Evolutionary conservation across 2,888 invertebrate genomes (phyloP).

Genomic region (Chrysopilus asiliformis): DNA sequence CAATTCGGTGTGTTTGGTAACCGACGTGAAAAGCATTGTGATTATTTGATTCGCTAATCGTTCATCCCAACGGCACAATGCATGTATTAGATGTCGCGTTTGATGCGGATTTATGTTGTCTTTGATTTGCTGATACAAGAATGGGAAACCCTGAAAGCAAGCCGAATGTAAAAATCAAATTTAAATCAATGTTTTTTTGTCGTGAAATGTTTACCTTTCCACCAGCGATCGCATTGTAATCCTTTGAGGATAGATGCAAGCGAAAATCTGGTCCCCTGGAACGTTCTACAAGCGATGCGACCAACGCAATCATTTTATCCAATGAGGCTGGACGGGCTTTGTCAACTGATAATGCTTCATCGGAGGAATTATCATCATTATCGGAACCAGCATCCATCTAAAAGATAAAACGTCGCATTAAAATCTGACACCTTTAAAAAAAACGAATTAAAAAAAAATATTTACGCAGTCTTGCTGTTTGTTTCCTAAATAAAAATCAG

Average conservation of each 20-base stretch:
- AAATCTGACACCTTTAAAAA: conserved; percentile 1
- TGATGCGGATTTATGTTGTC: conserved; percentile 87
- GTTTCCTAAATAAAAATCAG: conserved; percentile 84
- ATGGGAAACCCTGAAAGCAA: conserved; percentile 65
- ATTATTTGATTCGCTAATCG: conserved; percentile 77
- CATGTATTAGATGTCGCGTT: conserved; percentile 82
- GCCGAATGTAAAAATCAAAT: conserved; percentile 12
- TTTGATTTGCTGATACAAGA: conserved; percentile 86
- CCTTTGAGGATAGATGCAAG: conserved; percentile 60
- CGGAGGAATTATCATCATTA: conserved; percentile 38
- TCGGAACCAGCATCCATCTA: conserved; percentile 36
- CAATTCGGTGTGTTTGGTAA: conserved; percentile 78
- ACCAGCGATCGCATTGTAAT: conserved; percentile 70
- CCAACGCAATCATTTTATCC: conserved; percentile 89
- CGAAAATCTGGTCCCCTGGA: conserved; percentile 65
- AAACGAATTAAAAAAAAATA: conserved; percentile 1
- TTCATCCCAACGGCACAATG: conserved; percentile 83
- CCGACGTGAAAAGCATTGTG: conserved; percentile 79
- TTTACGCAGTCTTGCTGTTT: conserved; percentile 54
- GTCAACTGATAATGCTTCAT: conserved; percentile 42
- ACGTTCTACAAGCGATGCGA: conserved; percentile 77
- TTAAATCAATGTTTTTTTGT: neutral
- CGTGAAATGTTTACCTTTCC: conserved; percentile 50
- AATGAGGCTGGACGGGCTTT: conserved; percentile 81
- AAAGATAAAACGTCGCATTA: conserved; percentile 3